Evolutionary conservation across 2,113 vertebrate genomes (phyloP), one percentile per base, ranked within the genome.

Genomic region (Cheirogaleus medius): DNA sequence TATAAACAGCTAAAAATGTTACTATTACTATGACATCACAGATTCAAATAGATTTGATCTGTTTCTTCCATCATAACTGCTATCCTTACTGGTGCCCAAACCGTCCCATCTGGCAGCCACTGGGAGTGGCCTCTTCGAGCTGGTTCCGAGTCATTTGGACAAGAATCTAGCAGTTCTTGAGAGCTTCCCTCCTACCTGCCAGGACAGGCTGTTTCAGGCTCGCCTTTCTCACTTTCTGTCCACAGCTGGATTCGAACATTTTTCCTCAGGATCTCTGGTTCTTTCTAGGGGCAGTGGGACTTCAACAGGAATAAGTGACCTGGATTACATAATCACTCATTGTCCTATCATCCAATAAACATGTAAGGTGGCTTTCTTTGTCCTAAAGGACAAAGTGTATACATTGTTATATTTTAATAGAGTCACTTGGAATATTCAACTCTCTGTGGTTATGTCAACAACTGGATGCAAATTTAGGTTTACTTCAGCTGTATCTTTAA

Each of bases 181-280:
- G 0, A 23, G 37, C 21, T 44, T 42, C 14, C 14, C 0, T 18
- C 20, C 17, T 3, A 4, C 29, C 69, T 11, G 27, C 58, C 20
- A 13, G 6, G 20, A 27, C 1, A 3, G 14, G 47, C 4, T 39
- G n/a, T 17, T 29, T 37, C 12, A 12, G 13, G 82, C 12, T 54
- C 14, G 8, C 32, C 10, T 13, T 15, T 21, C 6, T 37, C 11
- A 7, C 21, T 56, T 68, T 49, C 74, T 47, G 63, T 32, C 84
- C 63, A 60, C 32, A 37, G 49, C 12, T 13, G 25, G 76, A 49
- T 9, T 21, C 83, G 20, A 0, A 85, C 58, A 54, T 32, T 32
- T 42, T 32, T 71, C 49, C 74, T 80, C 34, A n/a, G 47, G 68
- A 6, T 13, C 68, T 37, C 29, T 23, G 39, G 74, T 32, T 27